Evolutionary conservation across 1,140 invertebrate species (phyloP).

Genomic region (Oscheius sp.): DNA sequence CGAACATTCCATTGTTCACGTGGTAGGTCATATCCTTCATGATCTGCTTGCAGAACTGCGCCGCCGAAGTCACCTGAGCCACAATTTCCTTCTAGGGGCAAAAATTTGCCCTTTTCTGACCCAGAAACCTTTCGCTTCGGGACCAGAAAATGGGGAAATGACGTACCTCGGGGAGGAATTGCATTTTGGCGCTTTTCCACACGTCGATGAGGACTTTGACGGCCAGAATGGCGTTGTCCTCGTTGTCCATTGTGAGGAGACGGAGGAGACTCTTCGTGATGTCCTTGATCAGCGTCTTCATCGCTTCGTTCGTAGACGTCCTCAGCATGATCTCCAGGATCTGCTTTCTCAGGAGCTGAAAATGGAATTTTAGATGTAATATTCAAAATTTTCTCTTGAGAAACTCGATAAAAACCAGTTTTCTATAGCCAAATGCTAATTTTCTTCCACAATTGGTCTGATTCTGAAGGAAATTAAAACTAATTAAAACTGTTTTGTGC

Average conservation of each 20-base stretch:
- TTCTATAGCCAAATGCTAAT: too few relatives aligned
- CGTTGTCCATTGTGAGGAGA: slow-evolving; percentile 27
- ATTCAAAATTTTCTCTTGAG: background rate
- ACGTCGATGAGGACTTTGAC: slow-evolving; percentile 34
- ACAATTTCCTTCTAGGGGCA: background rate
- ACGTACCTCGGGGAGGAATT: slow-evolving; percentile 22
- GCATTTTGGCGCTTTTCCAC: slow-evolving; percentile 13
- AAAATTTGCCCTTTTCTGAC: background rate
- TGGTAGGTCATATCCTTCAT: slow-evolving; percentile 22
- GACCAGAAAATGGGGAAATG: background rate
- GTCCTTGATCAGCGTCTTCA: slow-evolving; percentile 23
- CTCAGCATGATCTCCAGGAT: slow-evolving; percentile 34
- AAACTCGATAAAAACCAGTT: too few relatives aligned
- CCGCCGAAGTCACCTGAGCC: background rate
- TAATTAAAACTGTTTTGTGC: too few relatives aligned
- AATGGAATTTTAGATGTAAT: background rate
- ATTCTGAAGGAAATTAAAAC: too few relatives aligned
- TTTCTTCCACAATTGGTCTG: too few relatives aligned
- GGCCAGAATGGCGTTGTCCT: slow-evolving; percentile 33
- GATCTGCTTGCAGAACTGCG: slow-evolving; percentile 18
- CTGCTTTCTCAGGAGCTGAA: slow-evolving; percentile 22
- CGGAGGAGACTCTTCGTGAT: slow-evolving; percentile 20
- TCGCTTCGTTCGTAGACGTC: slow-evolving; percentile 7
- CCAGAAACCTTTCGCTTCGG: background rate
- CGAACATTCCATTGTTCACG: slow-evolving; percentile 9